Percentiles rank a stretch among this genome's conserved stretches.
These are phyloP conservation scores for Keiferia lycopersicella DNA, from an alignment of 2,888 invertebrate genomes.

Conservation along the genomic window DNA sequence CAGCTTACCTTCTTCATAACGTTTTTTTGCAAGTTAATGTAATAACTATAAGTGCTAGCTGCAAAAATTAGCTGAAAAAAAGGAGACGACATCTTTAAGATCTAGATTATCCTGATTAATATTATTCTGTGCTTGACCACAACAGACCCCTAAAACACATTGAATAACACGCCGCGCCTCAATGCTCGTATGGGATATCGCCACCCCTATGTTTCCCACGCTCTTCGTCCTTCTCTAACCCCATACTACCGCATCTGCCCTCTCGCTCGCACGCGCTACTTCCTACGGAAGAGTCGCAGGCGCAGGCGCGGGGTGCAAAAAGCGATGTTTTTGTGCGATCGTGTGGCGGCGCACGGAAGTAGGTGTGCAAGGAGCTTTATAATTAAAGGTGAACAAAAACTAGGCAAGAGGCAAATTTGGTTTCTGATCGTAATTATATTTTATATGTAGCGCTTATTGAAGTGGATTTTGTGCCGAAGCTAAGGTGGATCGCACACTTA, in stretches of 20 bases:
- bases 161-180: conserved; percentile 57
- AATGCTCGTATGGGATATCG: conserved; percentile 76
- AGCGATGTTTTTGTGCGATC: conserved; percentile 64
- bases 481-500: no score
- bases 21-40: no score
- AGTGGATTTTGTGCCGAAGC: no score
- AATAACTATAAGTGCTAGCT: no score
- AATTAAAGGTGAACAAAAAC: conserved; percentile 22
- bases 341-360: conserved; percentile 54
- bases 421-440: not conserved
- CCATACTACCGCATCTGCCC: conserved; percentile 11
- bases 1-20: no score
- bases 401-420: not conserved
- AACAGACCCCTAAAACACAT: conserved; percentile 33
- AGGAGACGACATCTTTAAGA: not conserved
- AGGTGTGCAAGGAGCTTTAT: conserved; percentile 37
- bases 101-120: not conserved
- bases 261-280: conserved; percentile 55
- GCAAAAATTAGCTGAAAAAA: no score
- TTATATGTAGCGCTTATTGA: no score
- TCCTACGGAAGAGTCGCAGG: conserved; percentile 65
- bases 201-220: conserved; percentile 79
- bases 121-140: conserved; percentile 23
- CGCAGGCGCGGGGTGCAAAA: conserved; percentile 72
- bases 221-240: conserved; percentile 51